phyloP scores from a whole-genome alignment of 2,113 vertebrate species.

The Podiceps cristatus region DNA sequence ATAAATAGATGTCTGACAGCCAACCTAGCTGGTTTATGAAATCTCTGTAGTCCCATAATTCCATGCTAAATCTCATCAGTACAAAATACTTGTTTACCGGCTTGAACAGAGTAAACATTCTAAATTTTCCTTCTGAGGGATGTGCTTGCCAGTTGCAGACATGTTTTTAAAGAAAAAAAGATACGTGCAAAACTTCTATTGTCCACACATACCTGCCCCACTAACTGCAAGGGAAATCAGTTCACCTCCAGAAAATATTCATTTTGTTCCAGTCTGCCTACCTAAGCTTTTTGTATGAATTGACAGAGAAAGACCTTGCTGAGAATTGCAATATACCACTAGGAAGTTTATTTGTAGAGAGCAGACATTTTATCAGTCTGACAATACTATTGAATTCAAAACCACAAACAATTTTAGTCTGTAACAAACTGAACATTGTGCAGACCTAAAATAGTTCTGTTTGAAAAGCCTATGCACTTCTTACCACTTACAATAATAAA shows the following conservation, averaged over 20 bases:
- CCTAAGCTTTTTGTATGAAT: not conserved
- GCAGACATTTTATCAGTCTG: not conserved
- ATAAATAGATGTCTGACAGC: not conserved
- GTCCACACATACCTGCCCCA: not conserved
- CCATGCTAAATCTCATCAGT: not conserved
- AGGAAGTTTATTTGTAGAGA: not conserved
- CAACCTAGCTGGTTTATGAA: not conserved
- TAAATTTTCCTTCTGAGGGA: not conserved
- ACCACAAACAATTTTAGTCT: not conserved
- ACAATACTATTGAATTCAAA: not conserved
- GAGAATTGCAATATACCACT: not conserved
- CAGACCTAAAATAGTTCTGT: not conserved
- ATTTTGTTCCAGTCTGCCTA: constrained; percentile 15
- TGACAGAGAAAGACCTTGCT: not conserved
- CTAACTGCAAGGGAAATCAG: constrained; percentile 9
- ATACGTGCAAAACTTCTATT: not conserved
- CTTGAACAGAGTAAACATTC: not conserved
- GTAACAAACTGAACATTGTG: not conserved
- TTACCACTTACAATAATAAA: not conserved
- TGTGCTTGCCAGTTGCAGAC: not conserved
- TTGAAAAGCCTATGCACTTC: not conserved
- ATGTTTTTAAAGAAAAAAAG: not conserved
- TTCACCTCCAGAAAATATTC: not conserved
- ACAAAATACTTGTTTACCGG: not conserved
- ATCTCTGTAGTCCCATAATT: not conserved